Evolutionary conservation across 2,888 invertebrate genomes (phyloP).

Genomic region (Loripinus fragilis): DNA sequence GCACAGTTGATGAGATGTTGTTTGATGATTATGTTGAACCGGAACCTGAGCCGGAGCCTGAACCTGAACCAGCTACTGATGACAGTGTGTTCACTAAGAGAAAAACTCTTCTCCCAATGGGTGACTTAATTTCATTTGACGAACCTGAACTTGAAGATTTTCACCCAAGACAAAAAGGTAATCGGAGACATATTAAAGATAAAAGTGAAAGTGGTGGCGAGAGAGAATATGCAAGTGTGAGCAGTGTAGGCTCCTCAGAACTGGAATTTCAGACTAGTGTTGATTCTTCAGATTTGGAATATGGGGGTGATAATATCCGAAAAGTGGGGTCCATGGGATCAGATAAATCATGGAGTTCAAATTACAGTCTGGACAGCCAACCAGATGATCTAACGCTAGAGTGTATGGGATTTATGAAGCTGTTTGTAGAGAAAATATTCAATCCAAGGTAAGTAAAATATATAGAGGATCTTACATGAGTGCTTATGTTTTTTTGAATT

Average conservation of each 20-base stretch:
- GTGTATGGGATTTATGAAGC: slow-evolving; percentile 87
- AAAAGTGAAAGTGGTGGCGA: slow-evolving; percentile 43
- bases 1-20: slow-evolving; percentile 79
- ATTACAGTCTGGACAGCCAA: slow-evolving; percentile 79
- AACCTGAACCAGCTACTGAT: slow-evolving; percentile 20
- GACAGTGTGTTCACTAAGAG: slow-evolving; percentile 45
- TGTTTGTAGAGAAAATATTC: slow-evolving; percentile 88
- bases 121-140: slow-evolving; percentile 78
- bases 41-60: slow-evolving; percentile 53
- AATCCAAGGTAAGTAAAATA: slow-evolving; percentile 84
- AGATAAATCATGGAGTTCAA: slow-evolving; percentile 78
- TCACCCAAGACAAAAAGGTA: slow-evolving; percentile 47
- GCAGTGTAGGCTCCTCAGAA: slow-evolving; percentile 70
- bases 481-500: too few relatives aligned
- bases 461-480: too few relatives aligned
- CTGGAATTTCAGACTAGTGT: slow-evolving; percentile 67
- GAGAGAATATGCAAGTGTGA: slow-evolving; percentile 61
- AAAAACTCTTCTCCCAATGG: slow-evolving; percentile 70
- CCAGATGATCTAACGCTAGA: slow-evolving; percentile 86
- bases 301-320: slow-evolving; percentile 66
- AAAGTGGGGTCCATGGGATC: slow-evolving; percentile 74
- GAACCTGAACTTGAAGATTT: slow-evolving; percentile 59
- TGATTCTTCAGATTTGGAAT: slow-evolving; percentile 78
- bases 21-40: slow-evolving; percentile 78
- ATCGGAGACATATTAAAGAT: slow-evolving; percentile 25